Evolutionary conservation across 2,888 invertebrate species (phyloP).

Genomic region (Andrena camellia): DNA sequence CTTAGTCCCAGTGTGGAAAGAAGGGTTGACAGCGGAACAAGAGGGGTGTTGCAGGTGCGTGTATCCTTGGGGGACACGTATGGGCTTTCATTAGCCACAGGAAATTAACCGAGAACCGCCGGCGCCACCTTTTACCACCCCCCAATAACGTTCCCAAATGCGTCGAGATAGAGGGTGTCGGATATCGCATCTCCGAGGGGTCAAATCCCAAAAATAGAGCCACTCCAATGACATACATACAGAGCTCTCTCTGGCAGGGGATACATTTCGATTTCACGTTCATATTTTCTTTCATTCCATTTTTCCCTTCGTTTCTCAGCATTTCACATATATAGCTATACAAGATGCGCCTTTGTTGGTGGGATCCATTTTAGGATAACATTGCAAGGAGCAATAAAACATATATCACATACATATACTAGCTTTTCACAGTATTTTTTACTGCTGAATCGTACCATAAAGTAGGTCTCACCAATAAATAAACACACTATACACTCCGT

Average conservation of each 20-base stretch:
- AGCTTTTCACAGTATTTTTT: too few relatives aligned
- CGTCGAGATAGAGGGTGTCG: constrained; percentile 65
- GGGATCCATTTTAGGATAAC: too few relatives aligned
- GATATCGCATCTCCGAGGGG: constrained; percentile 55
- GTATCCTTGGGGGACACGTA: constrained; percentile 63
- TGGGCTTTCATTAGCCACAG: constrained; percentile 84
- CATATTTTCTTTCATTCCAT: constrained; percentile 36
- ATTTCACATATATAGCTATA: neutral
- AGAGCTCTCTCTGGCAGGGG: constrained; percentile 42
- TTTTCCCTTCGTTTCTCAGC: neutral
- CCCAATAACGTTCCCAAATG: constrained; percentile 44
- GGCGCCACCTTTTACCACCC: constrained; percentile 41
- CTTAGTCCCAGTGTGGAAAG: constrained; percentile 49
- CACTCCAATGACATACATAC: constrained; percentile 36
- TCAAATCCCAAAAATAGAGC: constrained; percentile 65
- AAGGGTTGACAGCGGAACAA: constrained; percentile 38
- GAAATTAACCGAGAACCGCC: constrained; percentile 82
- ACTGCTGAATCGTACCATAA: neutral
- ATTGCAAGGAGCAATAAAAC: too few relatives aligned
- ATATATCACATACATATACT: too few relatives aligned
- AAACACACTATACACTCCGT: neutral
- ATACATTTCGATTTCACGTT: constrained; percentile 29
- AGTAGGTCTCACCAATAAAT: neutral
- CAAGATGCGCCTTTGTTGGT: too few relatives aligned
- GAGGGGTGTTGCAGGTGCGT: constrained; percentile 50